These are phyloP conservation scores for Lagocephalus sceleratus DNA, from an alignment of 2,797 vertebrate genomes.

Conservation along the genomic window DNA sequence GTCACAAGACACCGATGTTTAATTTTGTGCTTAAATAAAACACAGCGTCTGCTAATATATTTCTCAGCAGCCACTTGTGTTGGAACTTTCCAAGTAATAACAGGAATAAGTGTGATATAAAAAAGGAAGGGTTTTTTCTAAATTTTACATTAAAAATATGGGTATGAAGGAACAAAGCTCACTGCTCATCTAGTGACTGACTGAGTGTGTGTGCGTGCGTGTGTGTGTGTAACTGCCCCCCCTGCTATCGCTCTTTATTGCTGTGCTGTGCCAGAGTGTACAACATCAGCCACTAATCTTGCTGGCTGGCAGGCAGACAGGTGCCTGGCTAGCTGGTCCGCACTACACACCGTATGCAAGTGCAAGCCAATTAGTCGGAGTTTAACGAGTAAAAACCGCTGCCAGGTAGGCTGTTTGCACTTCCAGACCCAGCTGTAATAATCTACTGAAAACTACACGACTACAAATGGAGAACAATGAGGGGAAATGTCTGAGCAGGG, in stretches of 20 bases:
- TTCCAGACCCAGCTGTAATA: slow-evolving; percentile 31
- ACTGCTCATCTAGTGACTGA: background rate
- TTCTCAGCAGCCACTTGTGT: no score
- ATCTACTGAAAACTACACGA: slow-evolving; percentile 28
- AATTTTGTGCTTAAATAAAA: no score
- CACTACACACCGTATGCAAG: slow-evolving; percentile 41
- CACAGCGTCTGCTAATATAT: no score
- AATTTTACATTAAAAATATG: no score
- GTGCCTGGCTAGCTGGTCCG: slow-evolving; percentile 46
- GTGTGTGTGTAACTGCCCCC: slow-evolving; percentile 39
- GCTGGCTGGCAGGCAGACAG: slow-evolving; percentile 54
- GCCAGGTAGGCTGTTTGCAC: slow-evolving; percentile 45
- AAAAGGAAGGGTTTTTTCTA: no score
- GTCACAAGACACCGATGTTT: no score
- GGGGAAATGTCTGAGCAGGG: slow-evolving; percentile 14
- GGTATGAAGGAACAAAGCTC: no score
- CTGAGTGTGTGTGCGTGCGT: slow-evolving; percentile 16
- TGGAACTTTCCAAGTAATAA: no score
- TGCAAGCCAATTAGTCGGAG: slow-evolving; percentile 56
- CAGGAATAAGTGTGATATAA: no score
- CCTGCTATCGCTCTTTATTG: slow-evolving; percentile 59
- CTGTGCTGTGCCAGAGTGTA: slow-evolving; percentile 36
- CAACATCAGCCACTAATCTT: slow-evolving; percentile 65
- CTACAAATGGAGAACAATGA: slow-evolving; percentile 41
- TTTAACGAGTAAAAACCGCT: slow-evolving; percentile 57